Evolutionary conservation across 2,797 vertebrate species (phyloP).

Genomic region (Fistularia commersonii): DNA sequence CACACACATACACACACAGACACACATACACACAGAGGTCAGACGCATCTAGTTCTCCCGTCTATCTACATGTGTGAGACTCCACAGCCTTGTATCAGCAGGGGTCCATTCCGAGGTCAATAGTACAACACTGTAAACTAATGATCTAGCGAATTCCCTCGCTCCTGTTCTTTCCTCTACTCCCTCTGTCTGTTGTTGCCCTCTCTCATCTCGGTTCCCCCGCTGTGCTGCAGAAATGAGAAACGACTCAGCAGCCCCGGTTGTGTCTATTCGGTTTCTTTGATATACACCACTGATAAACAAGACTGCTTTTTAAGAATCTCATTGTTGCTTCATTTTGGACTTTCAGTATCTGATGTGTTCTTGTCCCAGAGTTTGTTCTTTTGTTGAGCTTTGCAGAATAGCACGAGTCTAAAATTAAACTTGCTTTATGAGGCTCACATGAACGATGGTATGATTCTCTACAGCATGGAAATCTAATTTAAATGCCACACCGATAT

Average conservation of each 20-base stretch:
- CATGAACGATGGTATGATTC: slow-evolving; percentile 22
- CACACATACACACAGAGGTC: slow-evolving; percentile 29
- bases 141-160: slow-evolving; percentile 72
- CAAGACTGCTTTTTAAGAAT: slow-evolving; percentile 64
- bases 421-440: slow-evolving; percentile 12
- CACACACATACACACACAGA: slow-evolving; percentile 1
- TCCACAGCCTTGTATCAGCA: slow-evolving; percentile 43
- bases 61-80: slow-evolving; percentile 50
- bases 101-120: slow-evolving; percentile 70
- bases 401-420: slow-evolving; percentile 14
- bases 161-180: slow-evolving; percentile 43
- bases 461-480: slow-evolving; percentile 8
- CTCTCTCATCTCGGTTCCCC: slow-evolving; percentile 60
- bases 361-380: slow-evolving; percentile 40
- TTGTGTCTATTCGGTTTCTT: slow-evolving; percentile 42
- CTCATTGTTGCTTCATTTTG: slow-evolving; percentile 37
- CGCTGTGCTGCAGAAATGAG: slow-evolving; percentile 65
- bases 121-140: slow-evolving; percentile 73
- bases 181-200: slow-evolving; percentile 53
- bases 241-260: slow-evolving; percentile 49
- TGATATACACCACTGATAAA: slow-evolving; percentile 59
- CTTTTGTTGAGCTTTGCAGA: slow-evolving; percentile 10
- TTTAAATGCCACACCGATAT: slow-evolving; percentile 1
- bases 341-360: slow-evolving; percentile 33
- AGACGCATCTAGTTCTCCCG: slow-evolving; percentile 38